phyloP scores from a whole-genome alignment of 2,113 vertebrate species.

The Bucco capensis region DNA sequence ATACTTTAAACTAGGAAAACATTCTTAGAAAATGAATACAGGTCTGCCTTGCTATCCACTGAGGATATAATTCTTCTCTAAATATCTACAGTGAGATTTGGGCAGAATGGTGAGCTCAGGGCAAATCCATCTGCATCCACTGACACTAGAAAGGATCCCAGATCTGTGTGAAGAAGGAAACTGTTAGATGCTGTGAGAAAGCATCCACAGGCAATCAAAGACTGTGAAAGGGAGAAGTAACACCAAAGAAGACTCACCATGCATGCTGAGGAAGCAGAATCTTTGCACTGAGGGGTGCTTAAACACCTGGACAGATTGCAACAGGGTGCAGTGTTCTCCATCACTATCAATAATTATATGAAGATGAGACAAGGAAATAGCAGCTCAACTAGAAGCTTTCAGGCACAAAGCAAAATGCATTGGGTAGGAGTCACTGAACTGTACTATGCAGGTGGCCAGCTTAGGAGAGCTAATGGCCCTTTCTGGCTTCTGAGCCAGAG shows the following conservation, averaged over 20 bases:
- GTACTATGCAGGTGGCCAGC: neutral
- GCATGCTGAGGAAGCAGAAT: neutral
- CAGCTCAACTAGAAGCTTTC: neutral
- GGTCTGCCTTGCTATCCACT: neutral
- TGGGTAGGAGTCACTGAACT: neutral
- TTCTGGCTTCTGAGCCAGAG: conserved; percentile 12
- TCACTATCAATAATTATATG: neutral
- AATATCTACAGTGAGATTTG: neutral
- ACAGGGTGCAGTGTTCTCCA: neutral
- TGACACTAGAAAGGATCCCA: neutral
- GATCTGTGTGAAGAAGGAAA: neutral
- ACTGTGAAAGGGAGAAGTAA: neutral
- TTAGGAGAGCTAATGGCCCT: neutral
- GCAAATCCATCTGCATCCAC: neutral
- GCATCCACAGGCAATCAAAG: neutral
- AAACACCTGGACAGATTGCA: neutral
- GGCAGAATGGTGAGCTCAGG: neutral
- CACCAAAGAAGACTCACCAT: neutral
- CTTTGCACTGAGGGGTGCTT: neutral
- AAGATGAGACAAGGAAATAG: neutral
- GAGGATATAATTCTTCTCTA: neutral
- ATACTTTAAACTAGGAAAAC: neutral
- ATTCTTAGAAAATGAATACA: neutral
- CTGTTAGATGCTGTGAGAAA: neutral
- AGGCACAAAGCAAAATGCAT: neutral